Base-by-base conservation (phyloP, 2,797 vertebrate species). In the Acipenser ruthenus region DNA sequence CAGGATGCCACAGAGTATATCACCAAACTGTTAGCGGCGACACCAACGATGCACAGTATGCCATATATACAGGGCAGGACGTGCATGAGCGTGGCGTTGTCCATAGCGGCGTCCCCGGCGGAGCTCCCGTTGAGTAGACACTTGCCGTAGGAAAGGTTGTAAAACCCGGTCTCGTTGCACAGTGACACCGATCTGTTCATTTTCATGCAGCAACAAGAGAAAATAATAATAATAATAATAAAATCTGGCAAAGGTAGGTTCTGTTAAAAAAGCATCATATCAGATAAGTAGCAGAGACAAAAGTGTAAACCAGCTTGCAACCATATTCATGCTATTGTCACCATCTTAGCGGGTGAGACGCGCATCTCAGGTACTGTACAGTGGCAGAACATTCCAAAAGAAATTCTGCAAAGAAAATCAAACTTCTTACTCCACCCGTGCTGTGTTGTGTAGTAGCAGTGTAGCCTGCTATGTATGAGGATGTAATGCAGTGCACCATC, bases 11-110 rank as follows among this genome's bases (percentile, higher is more conserved):
- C 88, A 3, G 88, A 86, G 71, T 87, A 91, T 68, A 92, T 90
- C 15, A 91, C 90, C 75, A 92, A 78, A 12, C 83, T 81, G 53
- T 92, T 92, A 75, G 88, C 87, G 6, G 90, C 72, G 4, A 91
- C 88, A 62, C 90, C 90, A 1, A 89, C 84, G 0, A 77, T 71
- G 60, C 90, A 91, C 71, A 92, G 74, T 71, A 92, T 78, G 15
- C 88, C 90, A 9, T 92, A 92, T 9, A 92, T 85, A 0, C 87
- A 75, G 0, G 90, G 90, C 47, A 92, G 83, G 6, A 90, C 85
- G 80, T 91, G 90, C 89, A 88, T 91, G 68, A 92, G 87, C 0
- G 86, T 86, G 65, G 86, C 73, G 65, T 83, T 73, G 68, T 92
- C 87, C 65, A 84, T 75, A 66, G 73, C 66, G 68, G 69, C 83